Percentiles rank a stretch among this genome's conserved stretches.
Evolutionary conservation across 2,797 vertebrate species (phyloP).

Genomic region (Poeciliopsis paucimaculata): DNA sequence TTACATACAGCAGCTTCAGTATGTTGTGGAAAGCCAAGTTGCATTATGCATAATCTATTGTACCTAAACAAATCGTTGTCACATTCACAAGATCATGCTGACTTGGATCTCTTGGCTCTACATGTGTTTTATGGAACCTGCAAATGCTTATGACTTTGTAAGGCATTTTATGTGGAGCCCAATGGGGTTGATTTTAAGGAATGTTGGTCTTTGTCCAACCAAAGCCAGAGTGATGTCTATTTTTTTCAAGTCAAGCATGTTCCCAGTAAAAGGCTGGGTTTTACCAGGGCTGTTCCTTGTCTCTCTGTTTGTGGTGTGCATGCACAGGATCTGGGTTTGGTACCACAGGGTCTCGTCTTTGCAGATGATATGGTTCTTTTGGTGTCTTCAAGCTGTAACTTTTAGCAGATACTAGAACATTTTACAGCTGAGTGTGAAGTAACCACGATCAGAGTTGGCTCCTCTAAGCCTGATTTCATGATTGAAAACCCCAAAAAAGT

Average conservation of each 20-base stretch:
- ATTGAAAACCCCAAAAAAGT: neutral
- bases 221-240: neutral
- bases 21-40: neutral
- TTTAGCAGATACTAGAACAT: neutral
- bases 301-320: neutral
- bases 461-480: neutral
- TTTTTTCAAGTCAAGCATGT: neutral
- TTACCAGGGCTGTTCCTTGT: neutral
- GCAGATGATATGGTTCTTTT: neutral
- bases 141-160: neutral
- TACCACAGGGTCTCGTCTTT: neutral
- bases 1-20: no score
- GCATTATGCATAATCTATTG: neutral
- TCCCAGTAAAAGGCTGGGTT: neutral
- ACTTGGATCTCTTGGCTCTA: neutral
- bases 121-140: no score
- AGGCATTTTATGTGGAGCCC: neutral
- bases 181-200: neutral
- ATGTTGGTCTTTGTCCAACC: neutral
- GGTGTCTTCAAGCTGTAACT: neutral
- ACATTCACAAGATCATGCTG: neutral
- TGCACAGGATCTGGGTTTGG: neutral
- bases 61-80: neutral
- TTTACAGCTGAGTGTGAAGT: neutral
- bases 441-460: neutral